Evolutionary conservation across 2,888 invertebrate genomes (phyloP).

Genomic region (Osmoderma eremita): DNA sequence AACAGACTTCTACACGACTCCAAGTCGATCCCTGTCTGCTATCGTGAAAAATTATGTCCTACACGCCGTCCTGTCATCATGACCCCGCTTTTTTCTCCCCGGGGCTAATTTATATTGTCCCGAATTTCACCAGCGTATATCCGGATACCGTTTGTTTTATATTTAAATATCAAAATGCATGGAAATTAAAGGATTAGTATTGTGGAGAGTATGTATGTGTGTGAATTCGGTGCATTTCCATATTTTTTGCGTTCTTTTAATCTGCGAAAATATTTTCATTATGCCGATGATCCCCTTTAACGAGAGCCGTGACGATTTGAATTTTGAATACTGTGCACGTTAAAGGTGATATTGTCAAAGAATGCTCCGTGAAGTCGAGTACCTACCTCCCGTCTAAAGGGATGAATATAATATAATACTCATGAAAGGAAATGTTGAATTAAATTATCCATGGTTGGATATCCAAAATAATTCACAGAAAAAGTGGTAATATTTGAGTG

Average conservation of each 20-base stretch:
- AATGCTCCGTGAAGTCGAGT: no score
- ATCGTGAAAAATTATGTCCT: conserved; percentile 28
- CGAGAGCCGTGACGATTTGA: no score
- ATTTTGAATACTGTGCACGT: no score
- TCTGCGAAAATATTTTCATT: not conserved
- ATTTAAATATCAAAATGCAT: conserved; percentile 29
- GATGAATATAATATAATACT: no score
- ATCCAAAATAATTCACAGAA: no score
- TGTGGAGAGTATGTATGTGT: conserved; percentile 18
- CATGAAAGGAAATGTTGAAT: no score
- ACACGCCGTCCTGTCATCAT: conserved; percentile 27
- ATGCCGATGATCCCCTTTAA: not conserved
- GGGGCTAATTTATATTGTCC: conserved; percentile 25
- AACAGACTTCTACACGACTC: conserved; percentile 7
- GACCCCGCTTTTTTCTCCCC: conserved; percentile 17
- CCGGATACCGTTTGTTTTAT: conserved; percentile 14
- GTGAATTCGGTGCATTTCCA: conserved; percentile 17
- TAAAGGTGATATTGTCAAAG: no score
- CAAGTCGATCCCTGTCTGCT: conserved; percentile 18
- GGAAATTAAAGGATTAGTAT: conserved; percentile 32
- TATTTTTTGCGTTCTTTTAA: conserved; percentile 5
- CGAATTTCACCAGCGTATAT: conserved; percentile 26
- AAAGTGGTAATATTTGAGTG: no score
- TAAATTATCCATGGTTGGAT: no score
- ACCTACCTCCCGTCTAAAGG: no score